Evolutionary conservation across 1,140 invertebrate genomes (phyloP).

Genomic region (Drosophila nebulosa): DNA sequence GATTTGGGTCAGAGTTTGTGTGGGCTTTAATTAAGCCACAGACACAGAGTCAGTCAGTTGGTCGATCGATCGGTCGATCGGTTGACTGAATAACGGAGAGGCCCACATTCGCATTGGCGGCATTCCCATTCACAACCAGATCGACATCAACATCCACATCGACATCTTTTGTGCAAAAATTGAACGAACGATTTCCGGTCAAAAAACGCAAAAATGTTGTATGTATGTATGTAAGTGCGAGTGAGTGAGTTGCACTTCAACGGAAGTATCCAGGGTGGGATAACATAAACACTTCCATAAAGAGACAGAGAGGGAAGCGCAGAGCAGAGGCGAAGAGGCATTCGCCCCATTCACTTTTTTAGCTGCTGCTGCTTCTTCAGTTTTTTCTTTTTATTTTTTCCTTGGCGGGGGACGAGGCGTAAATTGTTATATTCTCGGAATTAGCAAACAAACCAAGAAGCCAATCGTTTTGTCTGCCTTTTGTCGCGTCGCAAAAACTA

Average conservation of each 20-base stretch:
- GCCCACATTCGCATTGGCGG: constrained; percentile 28
- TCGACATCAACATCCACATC: constrained; percentile 16
- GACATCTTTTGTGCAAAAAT: constrained; percentile 22
- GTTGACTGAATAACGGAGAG: constrained; percentile 38
- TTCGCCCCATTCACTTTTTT: constrained; percentile 28
- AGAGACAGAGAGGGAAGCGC: constrained; percentile 3
- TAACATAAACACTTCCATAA: constrained; percentile 44
- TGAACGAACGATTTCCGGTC: constrained; percentile 65
- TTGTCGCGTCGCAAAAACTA: constrained; percentile 41
- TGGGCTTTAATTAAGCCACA: constrained; percentile 67
- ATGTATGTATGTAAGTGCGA: constrained; percentile 35
- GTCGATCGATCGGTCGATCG: not conserved
- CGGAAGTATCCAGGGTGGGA: constrained; percentile 68
- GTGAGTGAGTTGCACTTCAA: constrained; percentile 47
- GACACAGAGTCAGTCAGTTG: not conserved
- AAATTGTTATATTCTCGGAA: constrained; percentile 76
- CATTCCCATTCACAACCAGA: constrained; percentile 17
- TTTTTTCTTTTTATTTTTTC: constrained; percentile 15
- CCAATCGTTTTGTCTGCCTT: constrained; percentile 42
- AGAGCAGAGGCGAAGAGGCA: not conserved
- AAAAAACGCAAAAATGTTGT: constrained; percentile 16
- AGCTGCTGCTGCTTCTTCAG: no score
- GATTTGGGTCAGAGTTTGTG: constrained; percentile 75
- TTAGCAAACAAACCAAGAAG: constrained; percentile 63
- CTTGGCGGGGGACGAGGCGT: constrained; percentile 70